phyloP scores from a whole-genome alignment of 2,113 vertebrate genomes.

The Struthidea cinerea region DNA sequence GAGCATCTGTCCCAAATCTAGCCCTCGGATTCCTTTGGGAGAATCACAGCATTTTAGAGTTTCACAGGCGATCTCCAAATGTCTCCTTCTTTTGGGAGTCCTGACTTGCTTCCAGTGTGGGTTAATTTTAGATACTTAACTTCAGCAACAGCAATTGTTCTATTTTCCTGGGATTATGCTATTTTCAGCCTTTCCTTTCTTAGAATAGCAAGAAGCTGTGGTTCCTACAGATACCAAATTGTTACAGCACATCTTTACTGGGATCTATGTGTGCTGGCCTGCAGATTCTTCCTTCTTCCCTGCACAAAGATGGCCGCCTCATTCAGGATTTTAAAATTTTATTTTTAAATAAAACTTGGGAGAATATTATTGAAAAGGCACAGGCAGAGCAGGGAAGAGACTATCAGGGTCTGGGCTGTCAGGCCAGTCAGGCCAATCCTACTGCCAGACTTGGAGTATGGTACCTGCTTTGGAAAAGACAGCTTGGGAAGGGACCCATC shows the following conservation, averaged over 20 bases:
- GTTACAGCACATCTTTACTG: not conserved
- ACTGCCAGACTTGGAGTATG: not conserved
- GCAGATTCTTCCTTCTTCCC: not conserved
- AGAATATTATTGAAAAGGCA: not conserved
- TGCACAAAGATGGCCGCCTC: not conserved
- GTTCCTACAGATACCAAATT: not conserved
- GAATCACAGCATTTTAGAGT: not conserved
- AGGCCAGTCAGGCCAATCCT: not conserved
- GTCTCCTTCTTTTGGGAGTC: not conserved
- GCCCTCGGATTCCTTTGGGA: not conserved
- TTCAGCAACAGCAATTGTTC: constrained; percentile 2
- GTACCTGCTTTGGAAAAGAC: not conserved
- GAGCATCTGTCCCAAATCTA: not conserved
- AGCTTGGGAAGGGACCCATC: not conserved
- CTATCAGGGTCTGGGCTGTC: not conserved
- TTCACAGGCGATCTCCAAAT: not conserved
- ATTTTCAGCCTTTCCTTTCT: constrained; percentile 2
- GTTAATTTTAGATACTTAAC: not conserved
- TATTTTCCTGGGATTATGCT: not conserved
- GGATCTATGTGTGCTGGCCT: not conserved
- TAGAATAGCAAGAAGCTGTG: not conserved
- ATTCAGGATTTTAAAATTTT: not conserved
- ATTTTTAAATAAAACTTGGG: not conserved
- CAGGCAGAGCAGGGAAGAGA: not conserved
- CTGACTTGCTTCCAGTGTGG: not conserved